Evolutionary conservation across 2,888 invertebrate species (phyloP).

Genomic region (Bedellia somnulentella): DNA sequence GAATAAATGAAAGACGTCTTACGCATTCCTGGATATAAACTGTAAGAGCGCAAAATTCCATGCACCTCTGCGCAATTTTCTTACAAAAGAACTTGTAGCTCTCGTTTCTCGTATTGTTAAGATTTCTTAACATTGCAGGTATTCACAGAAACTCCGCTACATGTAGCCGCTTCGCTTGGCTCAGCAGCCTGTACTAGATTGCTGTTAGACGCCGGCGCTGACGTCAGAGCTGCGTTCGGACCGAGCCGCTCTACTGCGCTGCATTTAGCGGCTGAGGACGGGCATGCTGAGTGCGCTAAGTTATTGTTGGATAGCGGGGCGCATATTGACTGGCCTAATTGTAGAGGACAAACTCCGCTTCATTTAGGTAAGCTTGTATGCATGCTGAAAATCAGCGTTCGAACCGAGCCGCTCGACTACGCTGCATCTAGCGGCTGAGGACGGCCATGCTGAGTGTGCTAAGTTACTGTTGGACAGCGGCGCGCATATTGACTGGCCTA

Average conservation of each 20-base stretch:
- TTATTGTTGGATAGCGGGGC: slow-evolving; percentile 75
- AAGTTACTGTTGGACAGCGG: slow-evolving; percentile 71
- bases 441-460: slow-evolving; percentile 80
- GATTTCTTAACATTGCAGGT: slow-evolving; percentile 42
- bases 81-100: too few relatives aligned
- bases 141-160: slow-evolving; percentile 82
- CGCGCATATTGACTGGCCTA: slow-evolving; percentile 75
- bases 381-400: slow-evolving; percentile 47
- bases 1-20: too few relatives aligned
- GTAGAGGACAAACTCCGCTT: slow-evolving; percentile 78
- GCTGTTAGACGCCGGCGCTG: slow-evolving; percentile 76
- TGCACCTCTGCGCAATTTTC: too few relatives aligned
- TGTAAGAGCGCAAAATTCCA: too few relatives aligned
- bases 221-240: slow-evolving; percentile 75
- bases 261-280: slow-evolving; percentile 87
- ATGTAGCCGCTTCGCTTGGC: slow-evolving; percentile 78
- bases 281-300: slow-evolving; percentile 75
- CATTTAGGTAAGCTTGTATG: slow-evolving; percentile 60
- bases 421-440: slow-evolving; percentile 85
- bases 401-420: slow-evolving; percentile 76
- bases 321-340: slow-evolving; percentile 72
- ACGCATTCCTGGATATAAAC: too few relatives aligned
- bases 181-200: slow-evolving; percentile 70
- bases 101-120: too few relatives aligned
- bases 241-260: slow-evolving; percentile 75